phyloP scores from a whole-genome alignment of 2,888 invertebrate species.

The Chalcis sispes region DNA sequence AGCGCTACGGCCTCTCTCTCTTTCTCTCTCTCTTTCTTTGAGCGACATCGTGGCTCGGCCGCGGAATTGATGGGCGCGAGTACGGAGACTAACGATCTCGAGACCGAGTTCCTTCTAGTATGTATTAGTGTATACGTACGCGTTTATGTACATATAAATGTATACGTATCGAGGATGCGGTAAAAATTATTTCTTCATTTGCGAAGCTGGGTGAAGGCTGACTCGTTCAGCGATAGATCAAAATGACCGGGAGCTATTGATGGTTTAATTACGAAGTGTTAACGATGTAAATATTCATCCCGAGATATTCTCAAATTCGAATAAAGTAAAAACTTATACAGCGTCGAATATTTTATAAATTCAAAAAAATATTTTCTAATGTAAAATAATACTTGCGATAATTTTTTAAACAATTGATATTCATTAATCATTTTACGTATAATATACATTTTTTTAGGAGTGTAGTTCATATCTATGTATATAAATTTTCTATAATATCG shows the following conservation, averaged over 20 bases:
- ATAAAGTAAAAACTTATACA: too few relatives aligned
- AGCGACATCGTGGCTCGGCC: slow-evolving; percentile 15
- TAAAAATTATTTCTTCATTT: slow-evolving; percentile 51
- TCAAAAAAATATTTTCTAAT: too few relatives aligned
- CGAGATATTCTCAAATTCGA: too few relatives aligned
- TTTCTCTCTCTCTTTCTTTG: neutral
- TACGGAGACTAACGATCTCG: slow-evolving; percentile 14
- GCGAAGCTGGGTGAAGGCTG: neutral
- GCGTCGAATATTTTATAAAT: too few relatives aligned
- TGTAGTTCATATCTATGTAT: too few relatives aligned
- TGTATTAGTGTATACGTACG: neutral
- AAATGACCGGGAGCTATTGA: neutral
- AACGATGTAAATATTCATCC: too few relatives aligned
- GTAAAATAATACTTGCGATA: too few relatives aligned
- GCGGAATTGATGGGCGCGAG: slow-evolving; percentile 43
- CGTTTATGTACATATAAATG: neutral
- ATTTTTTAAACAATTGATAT: too few relatives aligned
- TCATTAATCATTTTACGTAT: too few relatives aligned
- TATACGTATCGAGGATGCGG: neutral
- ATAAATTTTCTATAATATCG: too few relatives aligned
- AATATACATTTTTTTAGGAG: too few relatives aligned
- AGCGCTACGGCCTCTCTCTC: slow-evolving; percentile 22
- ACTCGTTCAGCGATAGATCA: neutral
- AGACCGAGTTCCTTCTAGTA: neutral
- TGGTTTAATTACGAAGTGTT: too few relatives aligned